Conservation (phyloP, 2,113 vertebrate species). For the Myotis lucifugus region DNA sequence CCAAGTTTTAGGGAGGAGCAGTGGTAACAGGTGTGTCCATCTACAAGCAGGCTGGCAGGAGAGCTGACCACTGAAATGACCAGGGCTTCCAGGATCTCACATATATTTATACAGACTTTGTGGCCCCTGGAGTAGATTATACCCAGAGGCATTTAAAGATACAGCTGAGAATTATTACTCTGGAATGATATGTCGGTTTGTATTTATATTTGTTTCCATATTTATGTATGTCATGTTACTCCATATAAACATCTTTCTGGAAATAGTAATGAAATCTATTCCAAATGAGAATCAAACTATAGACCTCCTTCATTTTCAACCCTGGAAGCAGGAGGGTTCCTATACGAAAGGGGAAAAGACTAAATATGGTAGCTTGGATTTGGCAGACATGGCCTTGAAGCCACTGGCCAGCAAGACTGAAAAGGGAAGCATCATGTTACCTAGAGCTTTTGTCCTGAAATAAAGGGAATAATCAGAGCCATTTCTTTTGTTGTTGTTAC, state of each 20-base stretch:
- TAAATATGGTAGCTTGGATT: not conserved
- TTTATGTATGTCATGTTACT: not conserved
- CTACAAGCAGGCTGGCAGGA: too few relatives aligned
- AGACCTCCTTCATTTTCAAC: not conserved
- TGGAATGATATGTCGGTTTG: not conserved
- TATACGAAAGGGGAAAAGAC: not conserved
- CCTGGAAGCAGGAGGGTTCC: not conserved
- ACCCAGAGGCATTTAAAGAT: not conserved
- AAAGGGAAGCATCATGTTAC: not conserved
- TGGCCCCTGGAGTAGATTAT: not conserved
- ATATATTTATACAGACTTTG: not conserved
- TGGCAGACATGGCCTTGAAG: not conserved
- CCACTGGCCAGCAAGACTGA: not conserved
- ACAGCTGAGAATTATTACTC: not conserved
- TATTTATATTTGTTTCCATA: not conserved
- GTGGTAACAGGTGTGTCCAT: not conserved
- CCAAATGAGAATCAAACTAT: not conserved
- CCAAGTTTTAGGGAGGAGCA: not conserved
- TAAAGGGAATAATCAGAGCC: not conserved
- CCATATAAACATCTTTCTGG: not conserved
- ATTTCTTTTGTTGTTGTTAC: not conserved
- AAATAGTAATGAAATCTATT: not conserved
- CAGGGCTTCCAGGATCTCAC: not conserved
- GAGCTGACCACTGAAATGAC: not conserved
- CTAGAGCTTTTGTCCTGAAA: not conserved